phyloP scores from a whole-genome alignment of 2,797 vertebrate species.

The Pangasius sanitwongsei region DNA sequence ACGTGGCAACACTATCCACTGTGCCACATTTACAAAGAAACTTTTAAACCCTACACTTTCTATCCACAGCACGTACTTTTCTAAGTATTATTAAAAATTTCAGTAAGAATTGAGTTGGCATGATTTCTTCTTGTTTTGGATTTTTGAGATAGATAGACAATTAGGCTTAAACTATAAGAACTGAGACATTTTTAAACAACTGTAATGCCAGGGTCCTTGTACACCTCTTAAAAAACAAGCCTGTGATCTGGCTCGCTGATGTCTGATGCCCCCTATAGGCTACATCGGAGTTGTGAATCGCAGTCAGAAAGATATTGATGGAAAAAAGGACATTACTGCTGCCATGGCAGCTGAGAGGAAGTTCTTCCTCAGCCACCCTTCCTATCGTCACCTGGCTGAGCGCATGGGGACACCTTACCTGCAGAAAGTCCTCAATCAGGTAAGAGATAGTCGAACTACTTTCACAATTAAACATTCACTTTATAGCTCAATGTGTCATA shows the following conservation, averaged over 20 bases:
- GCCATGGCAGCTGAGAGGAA: constrained; percentile 91
- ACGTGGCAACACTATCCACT: neutral
- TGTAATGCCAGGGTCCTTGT: neutral
- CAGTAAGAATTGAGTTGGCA: neutral
- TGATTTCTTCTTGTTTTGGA: neutral
- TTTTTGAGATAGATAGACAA: neutral
- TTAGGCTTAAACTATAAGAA: neutral
- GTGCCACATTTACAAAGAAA: neutral
- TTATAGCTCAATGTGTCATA: neutral
- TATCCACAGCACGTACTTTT: neutral
- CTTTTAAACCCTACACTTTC: neutral
- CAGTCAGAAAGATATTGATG: constrained; percentile 97
- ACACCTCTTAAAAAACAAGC: neutral
- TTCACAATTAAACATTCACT: neutral
- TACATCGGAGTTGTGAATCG: constrained; percentile 95
- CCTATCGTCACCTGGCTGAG: constrained; percentile 91
- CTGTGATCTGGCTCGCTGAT: neutral
- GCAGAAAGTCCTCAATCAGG: constrained; percentile 93
- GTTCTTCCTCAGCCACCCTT: constrained; percentile 90
- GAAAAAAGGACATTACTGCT: constrained; percentile 90
- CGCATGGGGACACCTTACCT: constrained; percentile 94
- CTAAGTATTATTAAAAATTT: neutral
- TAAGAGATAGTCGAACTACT: constrained; percentile 52
- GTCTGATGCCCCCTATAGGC: constrained; percentile 69
- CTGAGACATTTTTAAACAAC: neutral